A percentile compares a stretch with the other conserved stretches of the same genome.
Evolutionary conservation across 2,113 vertebrate genomes (phyloP).

Genomic region (Poecile atricapillus): DNA sequence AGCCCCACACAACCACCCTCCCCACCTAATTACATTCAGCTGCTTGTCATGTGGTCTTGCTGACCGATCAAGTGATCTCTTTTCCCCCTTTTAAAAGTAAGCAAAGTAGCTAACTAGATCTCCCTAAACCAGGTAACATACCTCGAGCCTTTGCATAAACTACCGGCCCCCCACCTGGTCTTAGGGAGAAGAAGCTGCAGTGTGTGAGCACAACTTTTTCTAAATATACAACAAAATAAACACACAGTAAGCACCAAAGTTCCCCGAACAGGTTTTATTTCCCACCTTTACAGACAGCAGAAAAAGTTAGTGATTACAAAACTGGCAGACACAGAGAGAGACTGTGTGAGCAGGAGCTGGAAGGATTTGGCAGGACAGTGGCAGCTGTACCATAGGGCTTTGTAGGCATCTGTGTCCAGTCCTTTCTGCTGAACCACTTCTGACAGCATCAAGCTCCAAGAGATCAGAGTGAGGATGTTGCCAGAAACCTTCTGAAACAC

Average conservation of each 20-base stretch:
- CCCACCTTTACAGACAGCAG: neutral
- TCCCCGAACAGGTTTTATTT: neutral
- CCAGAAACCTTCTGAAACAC: neutral
- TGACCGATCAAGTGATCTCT: slow-evolving; percentile 74
- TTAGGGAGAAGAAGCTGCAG: neutral
- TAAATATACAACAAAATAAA: neutral
- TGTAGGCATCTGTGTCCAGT: neutral
- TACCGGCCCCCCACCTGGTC: neutral
- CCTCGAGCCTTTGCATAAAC: neutral
- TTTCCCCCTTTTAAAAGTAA: slow-evolving; percentile 9
- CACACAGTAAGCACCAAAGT: neutral
- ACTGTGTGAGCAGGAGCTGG: accelerated
- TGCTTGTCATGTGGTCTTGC: slow-evolving; percentile 80
- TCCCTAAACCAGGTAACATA: neutral
- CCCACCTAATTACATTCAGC: slow-evolving; percentile 82
- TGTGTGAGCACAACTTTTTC: neutral
- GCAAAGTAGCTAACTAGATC: neutral
- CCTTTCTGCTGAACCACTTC: neutral
- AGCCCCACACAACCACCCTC: slow-evolving; percentile 31
- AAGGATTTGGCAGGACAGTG: neutral
- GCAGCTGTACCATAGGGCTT: neutral
- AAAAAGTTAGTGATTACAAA: neutral
- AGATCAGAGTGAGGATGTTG: neutral
- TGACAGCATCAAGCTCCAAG: neutral
- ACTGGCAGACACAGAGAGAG: neutral